These are phyloP conservation scores for Enoplosus armatus DNA, from an alignment of 2,797 vertebrate species.

Conservation along the genomic window DNA sequence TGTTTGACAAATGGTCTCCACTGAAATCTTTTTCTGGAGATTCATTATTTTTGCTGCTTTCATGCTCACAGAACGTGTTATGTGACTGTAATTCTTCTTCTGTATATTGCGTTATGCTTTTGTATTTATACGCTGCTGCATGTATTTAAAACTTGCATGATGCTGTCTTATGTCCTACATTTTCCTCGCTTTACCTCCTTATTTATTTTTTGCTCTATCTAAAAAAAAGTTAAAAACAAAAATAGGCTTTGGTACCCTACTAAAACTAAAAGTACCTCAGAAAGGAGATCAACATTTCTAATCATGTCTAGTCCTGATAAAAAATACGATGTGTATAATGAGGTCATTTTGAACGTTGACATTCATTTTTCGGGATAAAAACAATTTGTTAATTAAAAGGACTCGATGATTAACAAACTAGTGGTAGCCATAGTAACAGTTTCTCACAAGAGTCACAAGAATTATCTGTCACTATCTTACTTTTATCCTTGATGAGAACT, in stretches of 20 bases:
- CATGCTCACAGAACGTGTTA: not conserved
- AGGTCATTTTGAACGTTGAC: slow-evolving; percentile 35
- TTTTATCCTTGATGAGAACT: not conserved
- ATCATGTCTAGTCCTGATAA: slow-evolving; percentile 26
- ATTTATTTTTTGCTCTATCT: not conserved
- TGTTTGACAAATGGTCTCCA: slow-evolving; percentile 29
- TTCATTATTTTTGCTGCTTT: slow-evolving; percentile 9
- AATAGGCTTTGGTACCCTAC: not conserved
- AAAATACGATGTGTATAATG: slow-evolving; percentile 30
- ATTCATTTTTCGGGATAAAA: slow-evolving; percentile 19
- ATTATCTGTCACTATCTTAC: not conserved
- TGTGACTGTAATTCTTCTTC: not conserved
- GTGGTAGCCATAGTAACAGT: slow-evolving; percentile 24
- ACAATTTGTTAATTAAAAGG: slow-evolving; percentile 49
- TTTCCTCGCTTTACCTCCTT: not conserved
- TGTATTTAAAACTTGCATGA: not conserved
- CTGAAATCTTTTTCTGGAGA: not conserved
- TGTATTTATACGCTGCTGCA: not conserved
- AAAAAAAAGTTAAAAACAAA: too few species aligned
- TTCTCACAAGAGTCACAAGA: not conserved
- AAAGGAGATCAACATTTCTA: slow-evolving; percentile 5
- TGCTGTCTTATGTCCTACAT: not conserved
- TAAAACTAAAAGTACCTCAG: slow-evolving; percentile 19
- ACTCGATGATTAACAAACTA: not conserved
- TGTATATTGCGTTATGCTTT: not conserved